Evolutionary conservation across 1,140 invertebrate species (phyloP).

Genomic region (Bombus pyrosoma): DNA sequence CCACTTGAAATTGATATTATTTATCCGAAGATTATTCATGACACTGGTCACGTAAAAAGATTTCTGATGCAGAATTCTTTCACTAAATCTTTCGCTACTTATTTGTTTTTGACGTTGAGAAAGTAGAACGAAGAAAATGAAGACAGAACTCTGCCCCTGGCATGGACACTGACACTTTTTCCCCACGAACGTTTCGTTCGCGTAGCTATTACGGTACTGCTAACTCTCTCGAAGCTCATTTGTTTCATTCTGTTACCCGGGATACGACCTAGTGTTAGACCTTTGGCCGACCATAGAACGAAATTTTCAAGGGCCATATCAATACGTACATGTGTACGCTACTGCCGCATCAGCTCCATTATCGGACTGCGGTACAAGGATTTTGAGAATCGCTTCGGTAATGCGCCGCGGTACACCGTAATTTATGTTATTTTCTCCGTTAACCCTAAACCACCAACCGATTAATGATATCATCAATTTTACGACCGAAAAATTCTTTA

Average conservation of each 20-base stretch:
- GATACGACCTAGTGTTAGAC: constrained; percentile 64
- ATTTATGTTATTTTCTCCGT: neutral
- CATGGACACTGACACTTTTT: neutral
- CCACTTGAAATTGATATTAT: neutral
- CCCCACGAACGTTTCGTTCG: constrained; percentile 43
- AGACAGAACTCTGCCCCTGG: neutral
- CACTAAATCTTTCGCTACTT: neutral
- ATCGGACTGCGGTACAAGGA: neutral
- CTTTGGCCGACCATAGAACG: constrained; percentile 2
- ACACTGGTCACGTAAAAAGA: neutral
- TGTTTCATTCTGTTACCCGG: constrained; percentile 68
- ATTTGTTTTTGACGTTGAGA: neutral
- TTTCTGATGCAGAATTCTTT: neutral
- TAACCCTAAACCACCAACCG: rapidly evolving
- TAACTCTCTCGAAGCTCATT: constrained; percentile 54
- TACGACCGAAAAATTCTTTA: neutral
- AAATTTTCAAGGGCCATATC: constrained; percentile 63
- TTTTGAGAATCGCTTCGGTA: neutral
- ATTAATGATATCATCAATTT: neutral
- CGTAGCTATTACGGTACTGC: constrained; percentile 52
- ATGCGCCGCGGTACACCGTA: neutral
- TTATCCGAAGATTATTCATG: too few species aligned
- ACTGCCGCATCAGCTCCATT: constrained; percentile 7
- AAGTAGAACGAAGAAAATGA: neutral
- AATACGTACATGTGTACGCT: neutral